A percentile compares a stretch with the other conserved stretches of the same genome.
Conservation (phyloP, 2,113 vertebrate genomes). For the Boulengeromyrus knoepffleri region DNA sequence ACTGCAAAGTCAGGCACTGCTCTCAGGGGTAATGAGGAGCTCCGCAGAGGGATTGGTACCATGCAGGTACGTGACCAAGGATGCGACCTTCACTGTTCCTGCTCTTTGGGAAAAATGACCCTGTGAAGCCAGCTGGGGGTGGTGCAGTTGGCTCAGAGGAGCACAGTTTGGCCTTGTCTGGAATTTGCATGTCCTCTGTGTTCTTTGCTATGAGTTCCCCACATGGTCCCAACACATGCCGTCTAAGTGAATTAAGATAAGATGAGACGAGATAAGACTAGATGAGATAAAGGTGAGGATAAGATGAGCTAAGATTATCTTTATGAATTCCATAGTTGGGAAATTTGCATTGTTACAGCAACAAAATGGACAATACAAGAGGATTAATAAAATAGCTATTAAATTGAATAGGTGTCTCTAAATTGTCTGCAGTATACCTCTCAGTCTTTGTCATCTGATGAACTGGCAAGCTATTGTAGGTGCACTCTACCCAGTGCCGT, state of each 20-base stretch:
- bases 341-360: too few relatives aligned
- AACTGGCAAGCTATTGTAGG: neutral
- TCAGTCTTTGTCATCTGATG: neutral
- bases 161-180: neutral
- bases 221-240: neutral
- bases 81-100: neutral
- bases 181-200: neutral
- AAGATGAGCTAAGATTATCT: too few relatives aligned
- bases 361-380: too few relatives aligned
- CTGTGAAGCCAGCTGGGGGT: neutral
- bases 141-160: neutral
- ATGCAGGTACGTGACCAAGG: neutral
- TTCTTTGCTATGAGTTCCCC: neutral
- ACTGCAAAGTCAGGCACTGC: constrained; percentile 4
- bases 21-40: neutral
- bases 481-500: neutral
- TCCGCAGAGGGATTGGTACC: neutral
- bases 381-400: too few relatives aligned
- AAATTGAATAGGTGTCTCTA: neutral
- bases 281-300: too few relatives aligned
- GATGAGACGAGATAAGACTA: neutral
- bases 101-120: neutral
- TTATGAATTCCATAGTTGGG: too few relatives aligned
- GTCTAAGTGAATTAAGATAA: neutral
- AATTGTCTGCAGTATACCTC: neutral